Conservation (phyloP, 2,797 vertebrate genomes). For the Trachurus trachurus region DNA sequence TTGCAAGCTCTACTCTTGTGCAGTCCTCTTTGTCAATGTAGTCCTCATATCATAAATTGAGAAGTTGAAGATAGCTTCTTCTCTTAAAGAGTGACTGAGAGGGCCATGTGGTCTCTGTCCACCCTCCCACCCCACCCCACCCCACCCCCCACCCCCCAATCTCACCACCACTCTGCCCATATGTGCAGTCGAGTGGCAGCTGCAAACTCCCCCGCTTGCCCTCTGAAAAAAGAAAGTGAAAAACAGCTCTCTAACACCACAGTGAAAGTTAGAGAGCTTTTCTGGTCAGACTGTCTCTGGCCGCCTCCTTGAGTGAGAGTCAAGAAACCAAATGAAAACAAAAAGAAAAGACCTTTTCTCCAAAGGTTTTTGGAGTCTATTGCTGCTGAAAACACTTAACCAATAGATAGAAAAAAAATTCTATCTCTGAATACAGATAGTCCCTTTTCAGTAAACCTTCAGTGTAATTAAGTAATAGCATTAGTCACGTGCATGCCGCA, state of each 20-base stretch:
- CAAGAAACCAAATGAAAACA: constrained; percentile 11
- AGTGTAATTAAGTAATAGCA: constrained; percentile 23
- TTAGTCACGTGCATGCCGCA: constrained; percentile 15
- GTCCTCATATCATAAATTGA: constrained; percentile 3
- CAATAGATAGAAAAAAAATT: not conserved
- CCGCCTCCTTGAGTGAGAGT: constrained; percentile 23
- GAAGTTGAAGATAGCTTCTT: constrained; percentile 31
- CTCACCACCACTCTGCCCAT: constrained; percentile 68
- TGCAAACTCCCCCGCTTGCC: constrained; percentile 77
- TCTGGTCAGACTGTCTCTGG: constrained; percentile 32
- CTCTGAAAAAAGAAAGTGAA: constrained; percentile 64
- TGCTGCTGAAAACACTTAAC: constrained; percentile 10
- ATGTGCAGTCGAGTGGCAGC: constrained; percentile 81
- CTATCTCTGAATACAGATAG: not conserved
- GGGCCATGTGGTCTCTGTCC: constrained; percentile 67
- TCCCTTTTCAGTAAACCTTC: not conserved
- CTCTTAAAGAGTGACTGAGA: constrained; percentile 67
- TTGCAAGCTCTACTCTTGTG: not conserved
- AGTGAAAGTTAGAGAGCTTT: constrained; percentile 40
- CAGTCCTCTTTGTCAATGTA: constrained; percentile 7
- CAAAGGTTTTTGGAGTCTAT: constrained; percentile 2
- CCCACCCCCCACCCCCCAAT: constrained; percentile 38
- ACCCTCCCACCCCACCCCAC: constrained; percentile 19
- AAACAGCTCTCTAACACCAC: constrained; percentile 54
- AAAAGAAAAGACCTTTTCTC: constrained; percentile 3